These are phyloP conservation scores for Adelosebastes latens DNA, from an alignment of 2,797 vertebrate genomes.

Conservation along the genomic window DNA sequence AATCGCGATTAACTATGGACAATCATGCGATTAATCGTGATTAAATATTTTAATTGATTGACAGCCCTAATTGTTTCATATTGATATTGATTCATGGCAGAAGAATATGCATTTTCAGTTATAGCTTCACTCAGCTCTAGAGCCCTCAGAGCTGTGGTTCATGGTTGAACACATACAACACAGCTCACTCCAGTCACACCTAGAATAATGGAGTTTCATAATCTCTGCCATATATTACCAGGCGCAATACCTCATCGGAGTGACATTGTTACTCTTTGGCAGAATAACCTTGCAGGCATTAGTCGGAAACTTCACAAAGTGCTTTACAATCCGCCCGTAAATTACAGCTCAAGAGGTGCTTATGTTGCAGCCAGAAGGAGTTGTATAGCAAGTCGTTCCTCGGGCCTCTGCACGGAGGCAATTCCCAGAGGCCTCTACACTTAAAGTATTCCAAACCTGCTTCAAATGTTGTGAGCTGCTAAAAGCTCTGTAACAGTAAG, in stretches of 20 bases:
- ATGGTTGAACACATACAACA: not conserved
- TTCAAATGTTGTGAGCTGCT: conserved; percentile 23
- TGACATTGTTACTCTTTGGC: conserved; percentile 62
- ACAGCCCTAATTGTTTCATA: too few relatives aligned
- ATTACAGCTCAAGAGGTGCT: conserved; percentile 62
- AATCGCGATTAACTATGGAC: too few relatives aligned
- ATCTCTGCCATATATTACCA: conserved; percentile 39
- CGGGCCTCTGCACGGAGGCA: conserved; percentile 14
- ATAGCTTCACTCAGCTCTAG: not conserved
- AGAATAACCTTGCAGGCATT: conserved; percentile 67
- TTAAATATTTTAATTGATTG: too few relatives aligned
- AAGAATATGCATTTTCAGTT: conserved; percentile 17
- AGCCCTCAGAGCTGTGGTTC: conserved; percentile 12
- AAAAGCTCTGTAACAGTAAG: conserved; percentile 40
- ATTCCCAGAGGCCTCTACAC: conserved; percentile 37
- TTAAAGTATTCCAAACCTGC: conserved; percentile 24
- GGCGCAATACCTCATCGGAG: conserved; percentile 44
- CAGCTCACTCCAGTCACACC: conserved; percentile 18
- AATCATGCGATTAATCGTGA: too few relatives aligned
- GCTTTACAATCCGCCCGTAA: conserved; percentile 66
- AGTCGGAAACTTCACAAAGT: conserved; percentile 61
- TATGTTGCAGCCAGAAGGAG: conserved; percentile 50
- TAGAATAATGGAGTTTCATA: conserved; percentile 39
- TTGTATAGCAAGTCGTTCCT: conserved; percentile 48
- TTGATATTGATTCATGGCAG: not conserved